These are phyloP conservation scores for Eilema caniola DNA, from an alignment of 2,888 invertebrate genomes.

Conservation along the genomic window DNA sequence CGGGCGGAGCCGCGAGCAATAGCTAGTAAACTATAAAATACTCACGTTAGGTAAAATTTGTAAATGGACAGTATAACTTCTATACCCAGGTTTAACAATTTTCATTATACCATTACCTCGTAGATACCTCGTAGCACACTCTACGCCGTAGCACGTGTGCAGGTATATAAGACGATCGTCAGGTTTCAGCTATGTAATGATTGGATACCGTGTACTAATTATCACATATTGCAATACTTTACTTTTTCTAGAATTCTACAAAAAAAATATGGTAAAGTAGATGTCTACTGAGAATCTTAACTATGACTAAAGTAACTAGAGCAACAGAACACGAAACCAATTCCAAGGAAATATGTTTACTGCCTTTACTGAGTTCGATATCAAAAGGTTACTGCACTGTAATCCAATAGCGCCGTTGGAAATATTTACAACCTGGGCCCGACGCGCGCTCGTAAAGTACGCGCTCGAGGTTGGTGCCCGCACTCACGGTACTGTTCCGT, in stretches of 20 bases:
- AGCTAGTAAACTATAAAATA: too few species aligned
- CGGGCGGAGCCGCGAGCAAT: too few species aligned
- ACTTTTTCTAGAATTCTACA: background rate
- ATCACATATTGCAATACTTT: background rate
- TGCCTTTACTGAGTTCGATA: background rate
- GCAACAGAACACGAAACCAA: background rate
- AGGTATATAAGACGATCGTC: too few species aligned
- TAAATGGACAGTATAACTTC: too few species aligned
- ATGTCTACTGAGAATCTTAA: background rate
- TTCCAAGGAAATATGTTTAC: background rate
- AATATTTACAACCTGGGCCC: slow-evolving; percentile 1
- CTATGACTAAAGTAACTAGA: too few species aligned
- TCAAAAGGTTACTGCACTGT: background rate
- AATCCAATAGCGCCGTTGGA: background rate
- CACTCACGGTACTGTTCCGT: background rate
- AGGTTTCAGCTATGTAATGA: background rate
- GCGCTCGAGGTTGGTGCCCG: background rate
- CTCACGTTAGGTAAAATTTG: too few species aligned
- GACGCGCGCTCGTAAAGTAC: slow-evolving; percentile 5
- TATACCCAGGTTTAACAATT: too few species aligned
- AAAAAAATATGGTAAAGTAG: background rate
- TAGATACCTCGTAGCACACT: background rate
- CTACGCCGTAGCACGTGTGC: background rate
- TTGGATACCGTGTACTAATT: background rate
- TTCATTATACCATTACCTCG: background rate